Base-by-base conservation (phyloP, 2,888 invertebrate genomes). In the Gisinianus flammeolus region DNA sequence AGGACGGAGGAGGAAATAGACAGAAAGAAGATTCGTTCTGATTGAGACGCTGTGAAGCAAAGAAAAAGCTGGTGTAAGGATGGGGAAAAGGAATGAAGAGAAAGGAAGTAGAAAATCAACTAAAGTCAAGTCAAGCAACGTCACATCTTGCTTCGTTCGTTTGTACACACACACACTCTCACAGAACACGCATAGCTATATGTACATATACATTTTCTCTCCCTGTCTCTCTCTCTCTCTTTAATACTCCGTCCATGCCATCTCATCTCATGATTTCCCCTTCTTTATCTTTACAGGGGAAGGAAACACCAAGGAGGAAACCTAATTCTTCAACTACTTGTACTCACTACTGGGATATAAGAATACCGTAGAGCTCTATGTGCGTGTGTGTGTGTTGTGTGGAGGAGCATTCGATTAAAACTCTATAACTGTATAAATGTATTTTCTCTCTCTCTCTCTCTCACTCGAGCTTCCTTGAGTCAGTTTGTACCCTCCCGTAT, bases 341-440 rank as follows among this genome's bases (percentile, higher is more conserved):
- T 1, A 44, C 44, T 44, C 19, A 19, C 44, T n/a, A 44, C 44
- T 12, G 19, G 2, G 6, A 44, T 1, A 44, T 19, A 44, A 44
- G 3, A 44, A 1, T 16, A 44, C 44, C 35, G 19, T 19, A 44
- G 35, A 35, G 35, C 35, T 35, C 35, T n/a, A n/a, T n/a, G n/a
- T n/a, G n/a, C 16, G 54, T 54, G 54, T 4, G 16, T 54, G 54
- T 54, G 19, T 54, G 16, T 16, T 12, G 4, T 4, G 16, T 54
- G 54, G 54, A 54, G 56, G 56, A 58, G 56, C 62, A 62, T 62
- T 62, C 62, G 62, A 62, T 62, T 62, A 62, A 62, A 62, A 62
- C 62, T 26, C 26, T 62, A 26, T 62, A 44, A 44, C 12, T 44
- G 19, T 12, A 44, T 44, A 44, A 19, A 44, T 35, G 12, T 35